Base-by-base conservation (phyloP, 1,140 invertebrate species). In the Trachymyrmex cornetzi region DNA sequence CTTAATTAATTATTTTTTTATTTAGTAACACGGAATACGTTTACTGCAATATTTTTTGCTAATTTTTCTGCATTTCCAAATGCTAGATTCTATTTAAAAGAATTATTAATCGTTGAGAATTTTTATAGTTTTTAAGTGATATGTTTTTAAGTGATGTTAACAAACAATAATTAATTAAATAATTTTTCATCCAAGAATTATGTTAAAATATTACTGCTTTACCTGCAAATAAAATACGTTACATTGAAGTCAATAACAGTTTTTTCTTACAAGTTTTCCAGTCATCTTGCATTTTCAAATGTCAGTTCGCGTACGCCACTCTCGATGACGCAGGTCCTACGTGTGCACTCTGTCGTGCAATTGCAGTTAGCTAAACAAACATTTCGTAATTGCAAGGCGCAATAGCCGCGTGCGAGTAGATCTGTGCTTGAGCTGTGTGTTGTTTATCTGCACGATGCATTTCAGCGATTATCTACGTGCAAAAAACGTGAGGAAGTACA, bases 341-440 rank as follows among this genome's bases (percentile, higher is more conserved):
- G 48, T 69, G 50, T 59, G 48, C 53, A 71, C 5, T 71, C 61
- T 81, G 38, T 81, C 63, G 50, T 81, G 50, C 64, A 71, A 71
- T 6, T 81, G 64, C 22, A 71, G 34, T 53, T 16, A n/a, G 11
- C 50, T 71, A 81, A 81, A 81, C 50, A 81, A 81, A 81, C 50
- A 71, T 81, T 71, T 81, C 53, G 34, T 14, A 81, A 81, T 80
- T 24, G 22, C 64, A 55, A 71, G 34, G 5, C 24, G 59, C 75
- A 64, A 50, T 55, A 69, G 14, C 22, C 16, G 9, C 50, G 34
- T 14, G 9, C 50, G 34, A 57, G 22, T 44, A 69, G 24, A 14
- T 53, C 44, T 34, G n/a, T 67, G 14, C 50, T 3, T n/a, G 14
- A 66, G 14, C 3, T 67, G 0, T 27, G 30, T 79, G 22, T 79